phyloP scores from a whole-genome alignment of 2,888 invertebrate species.

The Cerastis leucographa region DNA sequence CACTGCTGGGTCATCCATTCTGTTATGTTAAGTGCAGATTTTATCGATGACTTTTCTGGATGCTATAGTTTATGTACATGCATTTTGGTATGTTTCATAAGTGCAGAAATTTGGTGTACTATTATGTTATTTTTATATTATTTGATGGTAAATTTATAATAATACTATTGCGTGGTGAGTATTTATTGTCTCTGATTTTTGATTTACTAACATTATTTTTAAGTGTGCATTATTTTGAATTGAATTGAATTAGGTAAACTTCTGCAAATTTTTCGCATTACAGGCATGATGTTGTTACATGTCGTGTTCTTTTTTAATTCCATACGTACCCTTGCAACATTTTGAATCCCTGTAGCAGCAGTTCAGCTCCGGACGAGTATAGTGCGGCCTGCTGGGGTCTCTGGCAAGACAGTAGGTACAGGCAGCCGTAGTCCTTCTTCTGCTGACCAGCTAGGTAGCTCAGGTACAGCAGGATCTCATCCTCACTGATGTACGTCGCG shows the following conservation, averaged over 20 bases:
- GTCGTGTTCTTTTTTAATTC: too few species aligned
- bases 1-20: too few species aligned
- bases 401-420: conserved; percentile 94
- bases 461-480: conserved; percentile 93
- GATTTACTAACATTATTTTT: too few species aligned
- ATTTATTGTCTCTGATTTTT: too few species aligned
- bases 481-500: conserved; percentile 90
- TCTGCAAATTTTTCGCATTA: background rate
- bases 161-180: too few species aligned
- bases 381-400: conserved; percentile 93
- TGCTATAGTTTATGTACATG: background rate
- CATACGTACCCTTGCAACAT: conserved; percentile 91
- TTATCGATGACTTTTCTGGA: background rate
- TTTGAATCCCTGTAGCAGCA: conserved; percentile 93
- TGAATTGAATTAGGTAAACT: too few species aligned
- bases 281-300: background rate
- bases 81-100: background rate
- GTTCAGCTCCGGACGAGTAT: conserved; percentile 94
- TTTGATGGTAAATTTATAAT: too few species aligned
- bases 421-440: conserved; percentile 92
- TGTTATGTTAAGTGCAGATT: too few species aligned
- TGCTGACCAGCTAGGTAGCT: conserved; percentile 93
- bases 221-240: too few species aligned
- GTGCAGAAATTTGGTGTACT: too few species aligned
- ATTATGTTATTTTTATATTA: too few species aligned